Conservation (phyloP, 2,888 invertebrate genomes). For the Brachynemurus nebulosus region DNA sequence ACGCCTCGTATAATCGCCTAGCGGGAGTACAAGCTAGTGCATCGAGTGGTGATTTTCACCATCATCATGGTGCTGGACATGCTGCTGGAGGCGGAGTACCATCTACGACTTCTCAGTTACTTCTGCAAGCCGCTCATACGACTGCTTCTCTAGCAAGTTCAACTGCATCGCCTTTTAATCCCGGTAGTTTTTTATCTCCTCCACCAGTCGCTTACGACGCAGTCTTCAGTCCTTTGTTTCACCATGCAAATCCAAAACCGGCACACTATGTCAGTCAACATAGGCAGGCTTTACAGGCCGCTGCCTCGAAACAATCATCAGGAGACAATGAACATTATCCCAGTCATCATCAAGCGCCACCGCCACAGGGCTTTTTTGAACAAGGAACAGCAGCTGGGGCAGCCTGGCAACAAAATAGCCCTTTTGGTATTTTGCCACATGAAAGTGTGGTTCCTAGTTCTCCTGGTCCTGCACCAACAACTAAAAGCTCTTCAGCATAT, state of each 20-base stretch:
- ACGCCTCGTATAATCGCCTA: conserved; percentile 71
- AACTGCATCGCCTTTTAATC: conserved; percentile 50
- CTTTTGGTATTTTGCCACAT: conserved; percentile 65
- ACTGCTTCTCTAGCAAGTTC: conserved; percentile 44
- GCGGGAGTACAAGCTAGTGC: conserved; percentile 55
- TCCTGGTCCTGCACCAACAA: conserved; percentile 40
- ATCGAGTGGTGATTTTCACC: conserved; percentile 51
- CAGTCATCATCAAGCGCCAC: conserved; percentile 36
- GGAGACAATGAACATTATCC: conserved; percentile 31
- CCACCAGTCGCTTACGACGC: conserved; percentile 67
- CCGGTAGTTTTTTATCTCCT: conserved; percentile 59
- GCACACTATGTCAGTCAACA: conserved; percentile 58
- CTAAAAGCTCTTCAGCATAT: conserved; percentile 41
- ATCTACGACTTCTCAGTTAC: conserved; percentile 49
- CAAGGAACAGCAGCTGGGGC: conserved; percentile 40
- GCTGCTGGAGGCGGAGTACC: conserved; percentile 39
- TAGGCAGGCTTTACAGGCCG: conserved; percentile 42
- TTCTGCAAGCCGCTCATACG: conserved; percentile 49
- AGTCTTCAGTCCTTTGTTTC: conserved; percentile 70
- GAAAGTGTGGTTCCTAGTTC: conserved; percentile 58
- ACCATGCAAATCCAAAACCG: conserved; percentile 57
- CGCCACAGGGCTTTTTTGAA: conserved; percentile 52
- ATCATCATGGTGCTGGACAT: conserved; percentile 43
- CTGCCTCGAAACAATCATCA: conserved; percentile 23
- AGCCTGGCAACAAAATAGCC: conserved; percentile 66